Evolutionary conservation across 2,113 vertebrate species (phyloP), one percentile per base, ranked within the genome.

Genomic region (Cepphus grylle): DNA sequence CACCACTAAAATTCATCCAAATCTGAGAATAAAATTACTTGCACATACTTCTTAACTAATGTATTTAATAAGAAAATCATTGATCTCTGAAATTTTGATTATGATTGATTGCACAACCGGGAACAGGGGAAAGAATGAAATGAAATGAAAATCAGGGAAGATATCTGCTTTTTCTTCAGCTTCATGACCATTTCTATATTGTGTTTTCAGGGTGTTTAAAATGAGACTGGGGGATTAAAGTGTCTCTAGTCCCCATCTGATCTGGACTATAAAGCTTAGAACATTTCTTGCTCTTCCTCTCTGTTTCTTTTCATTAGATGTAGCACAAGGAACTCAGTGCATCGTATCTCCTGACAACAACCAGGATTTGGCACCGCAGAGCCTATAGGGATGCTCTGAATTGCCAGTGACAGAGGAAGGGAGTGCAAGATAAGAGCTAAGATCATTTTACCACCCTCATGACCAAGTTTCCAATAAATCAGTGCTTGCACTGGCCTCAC

Each of bases 401-500:
- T 23, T 70, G 65, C 15, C 78, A 42, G 25, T 71, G n/a, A 26
- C 1, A 5, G 59, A 74, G 30, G 38, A 66, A 86, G 7, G 29
- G 30, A 84, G 11, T 42, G 4, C 4, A 71, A 56, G 27, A 49
- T 25, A 62, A 81, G 30, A 88, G 5, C 9, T 69, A 53, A n/a
- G 45, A 49, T 25, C 9, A n/a, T 49, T 2, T 67, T 32, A 38
- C 20, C 2, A n/a, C 21, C 8, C 17, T 84, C 0, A 0, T 36
- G 11, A 81, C 12, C 38, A 81, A 62, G 4, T 62, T 84, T 52
- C 16, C 14, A 78, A 58, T 25, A 65, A 62, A 53, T 65, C 30
- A 25, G 6, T 40, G 30, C 38, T 70, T 62, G 4, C 40, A 32
- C 8, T 58, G 15, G 38, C 15, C 34, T 47, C 8, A 53, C 4